Percentiles rank a stretch among this genome's conserved stretches.
Evolutionary conservation across 2,888 invertebrate species (phyloP).

Genomic region (Xestoiulus laeticollis): DNA sequence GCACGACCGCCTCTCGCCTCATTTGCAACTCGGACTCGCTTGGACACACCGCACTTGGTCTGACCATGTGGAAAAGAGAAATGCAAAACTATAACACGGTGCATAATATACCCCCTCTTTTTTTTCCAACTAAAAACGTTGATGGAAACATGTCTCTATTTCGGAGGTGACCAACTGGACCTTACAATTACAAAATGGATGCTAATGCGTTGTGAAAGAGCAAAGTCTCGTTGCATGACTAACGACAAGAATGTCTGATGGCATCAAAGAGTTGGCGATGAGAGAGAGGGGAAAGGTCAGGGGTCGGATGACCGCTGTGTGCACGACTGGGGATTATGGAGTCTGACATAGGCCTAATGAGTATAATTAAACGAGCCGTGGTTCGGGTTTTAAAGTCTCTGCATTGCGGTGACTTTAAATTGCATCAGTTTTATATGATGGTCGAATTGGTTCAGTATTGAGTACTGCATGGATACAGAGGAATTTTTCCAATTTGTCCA

Average conservation of each 20-base stretch:
- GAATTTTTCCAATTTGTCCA: too few relatives aligned
- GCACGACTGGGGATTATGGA: not conserved
- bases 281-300: slow-evolving; percentile 2
- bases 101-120: not conserved
- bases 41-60: slow-evolving; percentile 31
- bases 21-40: slow-evolving; percentile 40
- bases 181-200: not conserved
- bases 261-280: slow-evolving; percentile 37
- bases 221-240: not conserved
- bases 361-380: too few relatives aligned
- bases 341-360: too few relatives aligned
- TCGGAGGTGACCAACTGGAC: slow-evolving; percentile 33
- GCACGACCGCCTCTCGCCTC: slow-evolving; percentile 46
- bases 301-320: slow-evolving; percentile 3
- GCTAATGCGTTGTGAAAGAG: slow-evolving; percentile 14
- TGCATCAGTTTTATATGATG: too few relatives aligned
- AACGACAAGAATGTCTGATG: not conserved
- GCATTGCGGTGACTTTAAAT: too few relatives aligned
- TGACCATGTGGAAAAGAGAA: not conserved
- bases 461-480: too few relatives aligned
- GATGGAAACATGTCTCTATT: slow-evolving; percentile 1
- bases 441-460: too few relatives aligned
- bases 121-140: not conserved
- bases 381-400: too few relatives aligned
- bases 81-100: not conserved